Conservation (phyloP, 2,113 vertebrate species). For the Casuarius casuarius region DNA sequence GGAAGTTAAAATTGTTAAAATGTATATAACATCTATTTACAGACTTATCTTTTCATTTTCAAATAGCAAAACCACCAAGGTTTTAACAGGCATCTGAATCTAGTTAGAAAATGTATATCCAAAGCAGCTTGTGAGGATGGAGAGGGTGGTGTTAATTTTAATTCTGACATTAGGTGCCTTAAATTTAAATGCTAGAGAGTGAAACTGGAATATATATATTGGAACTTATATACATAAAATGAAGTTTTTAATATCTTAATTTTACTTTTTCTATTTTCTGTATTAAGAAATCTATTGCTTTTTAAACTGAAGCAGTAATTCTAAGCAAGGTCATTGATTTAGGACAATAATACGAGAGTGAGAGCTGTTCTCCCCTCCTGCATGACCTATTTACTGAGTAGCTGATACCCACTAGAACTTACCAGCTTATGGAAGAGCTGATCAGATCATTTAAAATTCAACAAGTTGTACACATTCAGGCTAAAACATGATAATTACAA, state of each 20-base stretch:
- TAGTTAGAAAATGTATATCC: background rate
- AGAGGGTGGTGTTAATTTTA: background rate
- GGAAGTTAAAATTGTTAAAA: no score
- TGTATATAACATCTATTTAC: background rate
- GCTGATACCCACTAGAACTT: background rate
- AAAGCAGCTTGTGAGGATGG: background rate
- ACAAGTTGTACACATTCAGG: background rate
- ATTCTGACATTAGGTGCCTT: background rate
- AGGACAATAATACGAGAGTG: fast-evolving
- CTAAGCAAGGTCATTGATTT: background rate
- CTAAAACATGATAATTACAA: background rate
- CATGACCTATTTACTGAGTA: slow-evolving; percentile 30
- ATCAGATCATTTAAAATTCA: background rate
- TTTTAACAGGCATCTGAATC: background rate
- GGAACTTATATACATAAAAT: no score
- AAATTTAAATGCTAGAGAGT: background rate
- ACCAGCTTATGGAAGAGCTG: background rate
- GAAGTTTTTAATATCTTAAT: fast-evolving
- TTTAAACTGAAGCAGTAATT: fast-evolving
- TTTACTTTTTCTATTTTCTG: background rate
- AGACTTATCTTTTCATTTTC: background rate
- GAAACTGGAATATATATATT: no score
- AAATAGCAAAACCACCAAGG: background rate
- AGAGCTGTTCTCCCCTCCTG: background rate
- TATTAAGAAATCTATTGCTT: background rate